Evolutionary conservation across 1,140 invertebrate genomes (phyloP).

Genomic region (Macrosteles quadrilineatus): DNA sequence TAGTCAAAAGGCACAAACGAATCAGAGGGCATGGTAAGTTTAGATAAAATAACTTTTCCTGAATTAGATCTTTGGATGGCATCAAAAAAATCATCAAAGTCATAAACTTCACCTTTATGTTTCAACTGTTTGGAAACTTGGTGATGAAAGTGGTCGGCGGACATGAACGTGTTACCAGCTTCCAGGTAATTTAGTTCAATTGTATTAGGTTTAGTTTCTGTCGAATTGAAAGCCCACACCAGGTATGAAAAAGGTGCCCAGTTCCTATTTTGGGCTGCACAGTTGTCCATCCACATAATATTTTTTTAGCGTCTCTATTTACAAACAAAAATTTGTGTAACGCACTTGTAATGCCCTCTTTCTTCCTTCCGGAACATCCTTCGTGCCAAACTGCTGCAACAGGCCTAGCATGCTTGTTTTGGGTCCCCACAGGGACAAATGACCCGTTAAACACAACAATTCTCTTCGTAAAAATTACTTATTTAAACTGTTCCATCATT

Average conservation of each 20-base stretch:
- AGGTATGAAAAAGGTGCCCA: constrained; percentile 15
- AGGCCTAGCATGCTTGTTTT: neutral
- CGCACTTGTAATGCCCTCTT: constrained; percentile 38
- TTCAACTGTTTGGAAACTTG: too few species aligned
- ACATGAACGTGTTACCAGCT: neutral
- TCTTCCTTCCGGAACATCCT: constrained; percentile 39
- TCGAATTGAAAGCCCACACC: neutral
- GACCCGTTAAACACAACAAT: constrained; percentile 5
- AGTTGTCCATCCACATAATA: constrained; percentile 42
- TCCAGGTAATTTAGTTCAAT: neutral
- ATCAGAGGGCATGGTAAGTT: too few species aligned
- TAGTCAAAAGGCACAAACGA: too few species aligned
- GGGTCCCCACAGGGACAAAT: constrained; percentile 28
- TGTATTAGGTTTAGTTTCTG: neutral
- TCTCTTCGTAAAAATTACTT: constrained; percentile 28
- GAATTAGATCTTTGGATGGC: too few species aligned
- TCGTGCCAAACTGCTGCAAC: constrained; percentile 29
- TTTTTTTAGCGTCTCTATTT: constrained; percentile 17
- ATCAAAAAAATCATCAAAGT: neutral
- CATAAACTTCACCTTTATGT: neutral
- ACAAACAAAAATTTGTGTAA: constrained; percentile 30
- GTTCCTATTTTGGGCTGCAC: constrained; percentile 38
- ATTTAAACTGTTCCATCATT: constrained; percentile 37
- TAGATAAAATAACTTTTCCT: too few species aligned
- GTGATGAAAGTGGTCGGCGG: neutral